Conservation (phyloP, 2,888 invertebrate genomes). For the Hemaris fuciformis region DNA sequence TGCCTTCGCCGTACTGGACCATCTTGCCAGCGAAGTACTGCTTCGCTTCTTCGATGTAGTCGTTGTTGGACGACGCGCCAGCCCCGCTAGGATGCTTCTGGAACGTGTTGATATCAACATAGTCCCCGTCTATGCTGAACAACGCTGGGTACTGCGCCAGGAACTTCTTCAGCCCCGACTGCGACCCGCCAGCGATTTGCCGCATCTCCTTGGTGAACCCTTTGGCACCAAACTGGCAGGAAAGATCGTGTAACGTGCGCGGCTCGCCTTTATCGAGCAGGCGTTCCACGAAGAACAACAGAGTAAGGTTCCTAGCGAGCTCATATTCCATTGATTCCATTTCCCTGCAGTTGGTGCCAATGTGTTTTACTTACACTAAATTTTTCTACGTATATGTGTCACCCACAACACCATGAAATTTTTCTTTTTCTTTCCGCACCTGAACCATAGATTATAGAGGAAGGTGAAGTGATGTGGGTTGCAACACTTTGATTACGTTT, state of each 20-base stretch:
- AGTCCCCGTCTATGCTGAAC: slow-evolving; percentile 96
- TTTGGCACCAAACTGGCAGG: slow-evolving; percentile 99
- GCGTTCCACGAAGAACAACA: slow-evolving; percentile 99
- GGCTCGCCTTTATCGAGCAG: slow-evolving; percentile 98
- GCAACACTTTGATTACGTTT: slow-evolving; percentile 20
- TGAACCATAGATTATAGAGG: slow-evolving; percentile 64
- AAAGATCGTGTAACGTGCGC: slow-evolving; percentile 97
- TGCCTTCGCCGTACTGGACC: slow-evolving; percentile 96
- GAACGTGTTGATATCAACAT: slow-evolving; percentile 92
- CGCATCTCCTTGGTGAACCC: slow-evolving; percentile 99
- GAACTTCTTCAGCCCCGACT: slow-evolving; percentile 98
- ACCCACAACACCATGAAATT: slow-evolving; percentile 81
- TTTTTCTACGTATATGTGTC: slow-evolving; percentile 80
- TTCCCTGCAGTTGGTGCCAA: slow-evolving; percentile 81
- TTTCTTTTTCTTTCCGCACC: slow-evolving; percentile 61
- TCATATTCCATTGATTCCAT: slow-evolving; percentile 98
- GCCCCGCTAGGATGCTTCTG: slow-evolving; percentile 82
- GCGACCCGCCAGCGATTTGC: slow-evolving; percentile 96
- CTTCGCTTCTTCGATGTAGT: slow-evolving; percentile 97
- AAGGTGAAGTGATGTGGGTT: slow-evolving; percentile 32
- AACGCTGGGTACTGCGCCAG: slow-evolving; percentile 97
- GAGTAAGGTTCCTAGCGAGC: slow-evolving; percentile 95
- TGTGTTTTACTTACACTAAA: slow-evolving; percentile 75
- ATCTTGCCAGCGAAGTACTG: slow-evolving; percentile 98
- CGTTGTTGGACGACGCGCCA: slow-evolving; percentile 86